phyloP scores from a whole-genome alignment of 2,113 vertebrate species.

The Pithys albifrons region DNA sequence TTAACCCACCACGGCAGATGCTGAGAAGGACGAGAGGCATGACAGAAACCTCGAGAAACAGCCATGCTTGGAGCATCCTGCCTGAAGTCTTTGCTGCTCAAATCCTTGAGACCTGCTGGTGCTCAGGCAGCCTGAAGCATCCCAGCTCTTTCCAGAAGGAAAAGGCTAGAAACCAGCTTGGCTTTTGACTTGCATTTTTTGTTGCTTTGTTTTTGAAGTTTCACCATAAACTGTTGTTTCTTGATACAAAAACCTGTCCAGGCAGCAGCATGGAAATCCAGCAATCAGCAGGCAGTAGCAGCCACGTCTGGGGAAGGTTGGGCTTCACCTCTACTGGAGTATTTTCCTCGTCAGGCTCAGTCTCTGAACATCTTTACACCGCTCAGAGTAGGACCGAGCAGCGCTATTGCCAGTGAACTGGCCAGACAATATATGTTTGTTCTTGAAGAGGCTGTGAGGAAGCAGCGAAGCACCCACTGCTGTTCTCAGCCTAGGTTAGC shows the following conservation, averaged over 20 bases:
- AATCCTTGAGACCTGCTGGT: background rate
- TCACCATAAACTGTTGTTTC: background rate
- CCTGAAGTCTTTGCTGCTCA: background rate
- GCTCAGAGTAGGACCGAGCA: background rate
- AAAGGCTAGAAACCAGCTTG: background rate
- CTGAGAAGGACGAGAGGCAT: fast-evolving
- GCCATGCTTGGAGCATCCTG: background rate
- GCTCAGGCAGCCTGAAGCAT: background rate
- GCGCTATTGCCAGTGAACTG: fast-evolving
- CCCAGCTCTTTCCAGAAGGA: background rate
- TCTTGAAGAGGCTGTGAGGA: background rate
- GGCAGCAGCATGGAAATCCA: background rate
- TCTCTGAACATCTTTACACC: background rate
- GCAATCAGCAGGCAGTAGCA: background rate
- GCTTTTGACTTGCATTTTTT: background rate
- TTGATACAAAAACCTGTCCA: background rate
- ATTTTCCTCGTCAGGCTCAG: background rate
- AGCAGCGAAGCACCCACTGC: background rate
- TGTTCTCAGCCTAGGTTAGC: background rate
- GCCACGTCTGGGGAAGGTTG: fast-evolving
- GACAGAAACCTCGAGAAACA: background rate
- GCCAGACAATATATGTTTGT: fast-evolving
- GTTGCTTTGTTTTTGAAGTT: background rate
- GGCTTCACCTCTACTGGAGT: background rate
- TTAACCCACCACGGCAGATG: background rate